Base-by-base conservation (phyloP, 2,797 vertebrate genomes). In the Agapornis canus region DNA sequence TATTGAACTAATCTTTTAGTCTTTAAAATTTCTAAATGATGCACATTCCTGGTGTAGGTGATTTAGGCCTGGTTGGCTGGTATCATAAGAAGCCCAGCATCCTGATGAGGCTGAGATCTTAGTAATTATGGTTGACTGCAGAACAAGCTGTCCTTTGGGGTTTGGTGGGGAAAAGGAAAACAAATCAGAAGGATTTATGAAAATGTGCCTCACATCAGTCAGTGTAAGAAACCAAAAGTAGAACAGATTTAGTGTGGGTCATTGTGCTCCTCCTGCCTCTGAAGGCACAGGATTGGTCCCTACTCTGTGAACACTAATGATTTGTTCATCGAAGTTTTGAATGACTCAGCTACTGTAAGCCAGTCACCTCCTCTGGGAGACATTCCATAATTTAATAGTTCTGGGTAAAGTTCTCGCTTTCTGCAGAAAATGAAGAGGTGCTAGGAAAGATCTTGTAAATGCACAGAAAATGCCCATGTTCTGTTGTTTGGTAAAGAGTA, bases 401-500 rank as follows among this genome's bases (percentile, higher is more conserved):
- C 61, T 88, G 79, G 19, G 13, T 89, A 57, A 86, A 86, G 71
- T 89, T 81, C 45, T 69, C 40, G 20, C 29, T 59, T 71, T 81
- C 32, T 72, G 49, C 91, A 32, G 51, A 83, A 81, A 86, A 86
- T 40, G n/a, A 89, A 61, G 25, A 35, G 47, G 22, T 76, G 45
- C 51, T 86, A 70, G 56, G 54, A 66, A 89, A 84, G 42, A 31
- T 70, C 5, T 59, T 65, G 9, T 76, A 56, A 59, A 90, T 72
- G 13, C 0, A 0, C n/a, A 64, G 65, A 60, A 86, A 92, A 82
- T 48, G 35, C 22, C 59, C 1, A 0, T 18, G 2, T 79, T 83
- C 23, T 85, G 14, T 73, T 85, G 26, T 45, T 88, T 78, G 76
- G 21, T 88, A 32, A 73, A 48, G 72, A 59, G 69, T 45, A 65